Evolutionary conservation across 1,140 invertebrate species (phyloP), one percentile per base, ranked within the genome.

Genomic region (Sycobia sp.): DNA sequence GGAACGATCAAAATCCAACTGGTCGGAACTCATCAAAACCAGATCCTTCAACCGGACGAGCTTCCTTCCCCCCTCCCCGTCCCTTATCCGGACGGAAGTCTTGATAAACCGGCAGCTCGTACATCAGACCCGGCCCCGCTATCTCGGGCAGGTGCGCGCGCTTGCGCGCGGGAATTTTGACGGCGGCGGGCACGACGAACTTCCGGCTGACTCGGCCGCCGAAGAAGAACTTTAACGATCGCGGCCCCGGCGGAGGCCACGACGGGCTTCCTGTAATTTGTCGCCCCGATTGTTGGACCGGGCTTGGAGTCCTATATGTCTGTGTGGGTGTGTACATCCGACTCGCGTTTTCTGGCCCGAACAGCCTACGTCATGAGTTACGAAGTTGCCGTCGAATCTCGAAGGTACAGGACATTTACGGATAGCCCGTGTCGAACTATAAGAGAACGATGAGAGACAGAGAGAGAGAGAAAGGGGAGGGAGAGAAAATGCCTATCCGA

Each of bases 191-290:
- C n/a, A n/a, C n/a, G n/a, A n/a, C 23, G 36, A n/a, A 39, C n/a
- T 23, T 54, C 22, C 20, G 1, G 9, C 20, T 23, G 23, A 56
- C 55, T 68, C 64, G 55, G 18, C 27, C 46, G 20, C n/a, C 25
- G n/a, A 14, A 46, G 62, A 56, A 63, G 67, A 66, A 72, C 68
- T 70, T 69, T 67, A 71, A 68, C 67, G 67, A 55, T 55, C 23
- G 46, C 51, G n/a, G n/a, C n/a, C n/a, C n/a, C n/a, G n/a, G n/a
- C n/a, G n/a, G n/a, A n/a, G n/a, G n/a, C n/a, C n/a, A 66, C 56
- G 54, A 44, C 61, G 58, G 1, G 18, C 51, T 58, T 55, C 53
- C 38, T 41, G 46, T 60, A 50, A 49, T 60, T 51, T 51, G 46
- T 66, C 41, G 49, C 55, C 38, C 14, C 44, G 25, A 43, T 43